Percentiles rank a stretch among this genome's conserved stretches.
Evolutionary conservation across 2,888 invertebrate species (phyloP).

Genomic region (Ferdinandea cuprea): DNA sequence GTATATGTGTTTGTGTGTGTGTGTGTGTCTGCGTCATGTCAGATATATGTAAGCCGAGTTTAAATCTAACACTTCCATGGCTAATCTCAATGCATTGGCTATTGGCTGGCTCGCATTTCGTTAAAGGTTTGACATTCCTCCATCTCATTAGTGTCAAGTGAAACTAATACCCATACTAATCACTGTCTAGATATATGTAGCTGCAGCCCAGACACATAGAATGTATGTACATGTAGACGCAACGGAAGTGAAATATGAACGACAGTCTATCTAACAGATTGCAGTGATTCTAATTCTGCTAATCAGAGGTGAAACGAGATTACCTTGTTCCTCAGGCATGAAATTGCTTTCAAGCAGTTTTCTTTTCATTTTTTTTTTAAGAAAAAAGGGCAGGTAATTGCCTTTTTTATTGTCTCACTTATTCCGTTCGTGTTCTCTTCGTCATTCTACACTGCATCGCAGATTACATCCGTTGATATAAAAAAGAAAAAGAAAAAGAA

Average conservation of each 20-base stretch:
- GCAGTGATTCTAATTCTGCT: conserved; percentile 16
- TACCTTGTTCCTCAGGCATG: conserved; percentile 44
- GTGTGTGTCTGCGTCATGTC: background rate
- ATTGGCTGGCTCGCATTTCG: conserved; percentile 1
- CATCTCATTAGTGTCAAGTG: conserved; percentile 67
- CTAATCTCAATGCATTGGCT: conserved; percentile 11
- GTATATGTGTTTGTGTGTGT: background rate
- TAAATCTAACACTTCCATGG: conserved; percentile 33
- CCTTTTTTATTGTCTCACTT: conserved; percentile 38
- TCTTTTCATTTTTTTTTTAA: too few relatives aligned
- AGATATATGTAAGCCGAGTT: conserved; percentile 13
- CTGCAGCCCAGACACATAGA: background rate
- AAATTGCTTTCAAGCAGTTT: conserved; percentile 51
- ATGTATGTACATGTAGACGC: background rate
- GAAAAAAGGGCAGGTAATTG: conserved; percentile 27
- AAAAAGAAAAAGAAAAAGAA: background rate
- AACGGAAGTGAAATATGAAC: conserved; percentile 58
- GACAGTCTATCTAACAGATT: conserved; percentile 34
- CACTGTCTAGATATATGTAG: conserved; percentile 6
- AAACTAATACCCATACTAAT: conserved; percentile 45
- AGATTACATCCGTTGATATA: conserved; percentile 50
- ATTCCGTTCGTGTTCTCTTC: conserved; percentile 6
- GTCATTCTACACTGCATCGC: background rate
- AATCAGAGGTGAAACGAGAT: conserved; percentile 52
- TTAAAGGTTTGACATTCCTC: conserved; percentile 51